phyloP scores from a whole-genome alignment of 2,797 vertebrate species.

The Lutjanus campechanus region DNA sequence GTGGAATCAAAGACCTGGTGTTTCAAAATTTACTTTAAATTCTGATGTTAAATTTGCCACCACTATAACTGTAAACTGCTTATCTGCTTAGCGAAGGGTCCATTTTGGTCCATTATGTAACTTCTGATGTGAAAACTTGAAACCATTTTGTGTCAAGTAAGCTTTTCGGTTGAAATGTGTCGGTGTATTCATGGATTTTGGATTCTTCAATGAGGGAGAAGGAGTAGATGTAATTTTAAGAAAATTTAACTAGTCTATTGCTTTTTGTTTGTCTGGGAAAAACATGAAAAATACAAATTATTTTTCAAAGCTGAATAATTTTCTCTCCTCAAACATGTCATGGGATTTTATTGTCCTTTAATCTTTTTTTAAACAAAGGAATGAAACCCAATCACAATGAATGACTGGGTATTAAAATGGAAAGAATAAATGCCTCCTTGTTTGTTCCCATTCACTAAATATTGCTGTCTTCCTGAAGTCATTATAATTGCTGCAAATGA shows the following conservation, averaged over 20 bases:
- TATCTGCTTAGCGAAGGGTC: too few species aligned
- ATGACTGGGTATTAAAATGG: not conserved
- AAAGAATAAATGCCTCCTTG: slow-evolving; percentile 7
- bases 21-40: too few species aligned
- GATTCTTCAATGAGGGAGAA: not conserved
- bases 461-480: slow-evolving; percentile 23
- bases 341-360: not conserved
- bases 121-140: too few species aligned
- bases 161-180: not conserved
- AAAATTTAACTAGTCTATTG: not conserved
- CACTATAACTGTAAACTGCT: too few species aligned
- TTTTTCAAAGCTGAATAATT: not conserved
- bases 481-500: slow-evolving; percentile 33
- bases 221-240: not conserved
- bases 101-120: not conserved
- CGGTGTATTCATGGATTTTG: not conserved
- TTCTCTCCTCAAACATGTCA: not conserved
- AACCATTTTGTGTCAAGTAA: not conserved
- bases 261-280: not conserved
- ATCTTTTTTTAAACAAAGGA: not conserved
- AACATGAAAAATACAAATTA: not conserved
- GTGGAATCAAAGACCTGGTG: too few species aligned
- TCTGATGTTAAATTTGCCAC: too few species aligned
- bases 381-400: not conserved
- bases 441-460: slow-evolving; percentile 38